Percentiles rank a stretch among this genome's conserved stretches.
These are phyloP conservation scores for Tholera decimalis DNA, from an alignment of 2,888 invertebrate genomes.

Conservation along the genomic window DNA sequence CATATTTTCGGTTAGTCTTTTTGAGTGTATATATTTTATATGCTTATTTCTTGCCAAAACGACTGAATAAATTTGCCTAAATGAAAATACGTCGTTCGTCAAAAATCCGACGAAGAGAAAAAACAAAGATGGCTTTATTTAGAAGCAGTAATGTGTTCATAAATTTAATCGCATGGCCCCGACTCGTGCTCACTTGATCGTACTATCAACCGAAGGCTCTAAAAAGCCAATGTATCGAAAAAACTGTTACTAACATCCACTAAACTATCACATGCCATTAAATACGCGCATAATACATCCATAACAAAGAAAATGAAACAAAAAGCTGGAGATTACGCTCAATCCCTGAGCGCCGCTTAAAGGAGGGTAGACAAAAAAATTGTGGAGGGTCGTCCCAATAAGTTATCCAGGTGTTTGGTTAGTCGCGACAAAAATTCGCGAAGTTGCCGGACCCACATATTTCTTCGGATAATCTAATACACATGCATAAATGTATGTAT, in stretches of 20 bases:
- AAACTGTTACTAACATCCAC: slow-evolving; percentile 34
- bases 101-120: too few relatives aligned
- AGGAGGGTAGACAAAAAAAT: slow-evolving; percentile 57
- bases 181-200: slow-evolving; percentile 38
- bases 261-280: slow-evolving; percentile 58
- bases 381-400: slow-evolving; percentile 56
- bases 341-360: slow-evolving; percentile 43
- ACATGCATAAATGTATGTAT: slow-evolving; percentile 36
- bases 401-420: slow-evolving; percentile 64
- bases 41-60: too few relatives aligned
- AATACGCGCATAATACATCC: slow-evolving; percentile 46
- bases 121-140: background rate
- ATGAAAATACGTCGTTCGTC: too few relatives aligned
- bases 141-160: slow-evolving; percentile 2
- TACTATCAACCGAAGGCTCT: slow-evolving; percentile 34
- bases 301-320: slow-evolving; percentile 59
- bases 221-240: slow-evolving; percentile 53
- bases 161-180: slow-evolving; percentile 17
- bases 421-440: slow-evolving; percentile 57
- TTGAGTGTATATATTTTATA: too few relatives aligned
- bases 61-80: too few relatives aligned
- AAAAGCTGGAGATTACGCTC: slow-evolving; percentile 55
- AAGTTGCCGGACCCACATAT: slow-evolving; percentile 53
- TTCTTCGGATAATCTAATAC: slow-evolving; percentile 63
- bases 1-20: too few relatives aligned